Percentiles rank a stretch among this genome's conserved stretches.
Conservation (phyloP, 2,888 invertebrate genomes). For the Gastrophysa polygoni region DNA sequence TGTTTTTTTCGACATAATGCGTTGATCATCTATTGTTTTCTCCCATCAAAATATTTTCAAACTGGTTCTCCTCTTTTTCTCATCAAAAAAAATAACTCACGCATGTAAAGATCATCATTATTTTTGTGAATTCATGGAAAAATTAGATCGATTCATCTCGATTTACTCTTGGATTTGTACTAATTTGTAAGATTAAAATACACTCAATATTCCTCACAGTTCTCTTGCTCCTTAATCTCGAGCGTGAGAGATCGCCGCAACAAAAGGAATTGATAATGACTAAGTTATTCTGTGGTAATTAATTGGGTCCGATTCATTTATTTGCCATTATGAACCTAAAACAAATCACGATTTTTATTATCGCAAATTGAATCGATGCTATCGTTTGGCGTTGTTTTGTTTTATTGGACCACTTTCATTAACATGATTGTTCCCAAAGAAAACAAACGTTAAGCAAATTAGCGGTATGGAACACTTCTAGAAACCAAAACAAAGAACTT, state of each 20-base stretch:
- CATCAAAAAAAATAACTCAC: too few relatives aligned
- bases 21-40: too few relatives aligned
- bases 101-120: too few relatives aligned
- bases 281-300: conserved; percentile 40
- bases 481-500: too few relatives aligned
- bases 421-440: neutral
- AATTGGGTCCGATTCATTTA: conserved; percentile 42
- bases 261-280: conserved; percentile 41
- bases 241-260: conserved; percentile 34
- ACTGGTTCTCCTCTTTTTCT: too few relatives aligned
- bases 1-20: too few relatives aligned
- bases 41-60: too few relatives aligned
- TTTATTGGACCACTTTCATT: conserved; percentile 26
- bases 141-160: too few relatives aligned
- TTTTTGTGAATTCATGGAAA: too few relatives aligned
- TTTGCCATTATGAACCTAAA: conserved; percentile 39
- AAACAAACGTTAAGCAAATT: neutral
- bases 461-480: too few relatives aligned
- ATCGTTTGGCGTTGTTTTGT: conserved; percentile 34
- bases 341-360: conserved; percentile 47
- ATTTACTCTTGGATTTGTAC: too few relatives aligned
- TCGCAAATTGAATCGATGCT: conserved; percentile 45
- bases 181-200: neutral
- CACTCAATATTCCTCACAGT: neutral
- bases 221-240: neutral